These are phyloP conservation scores for Galleria mellonella DNA, from an alignment of 1,140 invertebrate species.

Conservation along the genomic window DNA sequence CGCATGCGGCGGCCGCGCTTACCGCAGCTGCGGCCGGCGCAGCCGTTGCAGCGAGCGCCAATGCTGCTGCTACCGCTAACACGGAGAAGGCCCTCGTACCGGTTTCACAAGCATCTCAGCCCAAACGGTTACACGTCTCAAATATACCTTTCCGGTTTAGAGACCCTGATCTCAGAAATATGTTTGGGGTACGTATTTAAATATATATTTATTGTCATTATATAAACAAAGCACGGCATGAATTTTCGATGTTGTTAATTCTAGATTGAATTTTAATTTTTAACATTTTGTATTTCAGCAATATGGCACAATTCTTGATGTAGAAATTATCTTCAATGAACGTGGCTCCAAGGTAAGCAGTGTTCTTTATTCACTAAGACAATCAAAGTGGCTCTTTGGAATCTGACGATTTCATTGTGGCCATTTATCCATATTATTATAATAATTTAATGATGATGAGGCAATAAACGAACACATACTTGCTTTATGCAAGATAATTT, in stretches of 20 bases:
- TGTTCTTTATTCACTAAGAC: slow-evolving; percentile 10
- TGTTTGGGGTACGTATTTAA: slow-evolving; percentile 93
- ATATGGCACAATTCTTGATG: slow-evolving; percentile 98
- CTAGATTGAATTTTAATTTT: slow-evolving; percentile 29
- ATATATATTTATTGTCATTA: slow-evolving; percentile 9
- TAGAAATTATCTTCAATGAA: slow-evolving; percentile 99
- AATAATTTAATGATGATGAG: slow-evolving; percentile 1
- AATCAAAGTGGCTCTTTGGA: slow-evolving; percentile 44
- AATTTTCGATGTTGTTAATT: slow-evolving; percentile 20
- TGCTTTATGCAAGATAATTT: too few relatives aligned
- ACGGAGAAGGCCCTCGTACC: slow-evolving; percentile 57
- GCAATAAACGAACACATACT: neutral
- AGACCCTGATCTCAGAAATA: slow-evolving; percentile 96
- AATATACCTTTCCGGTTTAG: slow-evolving; percentile 99
- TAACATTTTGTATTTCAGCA: slow-evolving; percentile 85
- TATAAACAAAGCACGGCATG: slow-evolving; percentile 32
- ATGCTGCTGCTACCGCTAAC: slow-evolving; percentile 30
- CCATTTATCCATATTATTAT: slow-evolving; percentile 22
- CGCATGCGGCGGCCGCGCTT: slow-evolving; percentile 77
- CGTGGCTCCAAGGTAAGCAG: slow-evolving; percentile 97
- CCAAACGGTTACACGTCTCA: slow-evolving; percentile 94
- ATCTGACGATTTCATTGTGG: slow-evolving; percentile 48
- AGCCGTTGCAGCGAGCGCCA: slow-evolving; percentile 80
- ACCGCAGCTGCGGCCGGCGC: slow-evolving; percentile 78
- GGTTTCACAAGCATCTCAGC: slow-evolving; percentile 76